A percentile compares a stretch with the other conserved stretches of the same genome.
Evolutionary conservation across 2,888 invertebrate species (phyloP).

Genomic region (Eulithis testata): DNA sequence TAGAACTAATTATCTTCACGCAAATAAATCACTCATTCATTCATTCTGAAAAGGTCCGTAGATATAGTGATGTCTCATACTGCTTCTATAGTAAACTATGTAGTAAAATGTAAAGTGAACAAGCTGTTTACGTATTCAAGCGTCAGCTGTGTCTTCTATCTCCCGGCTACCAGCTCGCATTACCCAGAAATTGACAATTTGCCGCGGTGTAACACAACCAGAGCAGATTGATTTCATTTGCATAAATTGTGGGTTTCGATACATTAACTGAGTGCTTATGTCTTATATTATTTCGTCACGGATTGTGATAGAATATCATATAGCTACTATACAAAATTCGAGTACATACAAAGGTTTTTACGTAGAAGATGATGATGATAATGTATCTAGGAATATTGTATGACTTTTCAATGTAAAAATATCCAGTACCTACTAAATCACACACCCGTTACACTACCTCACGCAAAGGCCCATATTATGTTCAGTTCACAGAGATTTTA

Average conservation of each 20-base stretch:
- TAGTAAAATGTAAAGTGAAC: conserved; percentile 1
- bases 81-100: background rate
- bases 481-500: too few species aligned
- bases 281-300: background rate
- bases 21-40: too few species aligned
- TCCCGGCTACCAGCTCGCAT: conserved; percentile 3
- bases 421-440: too few species aligned
- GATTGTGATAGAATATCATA: background rate
- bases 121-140: conserved; percentile 1
- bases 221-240: conserved; percentile 23
- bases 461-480: too few species aligned
- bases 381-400: too few species aligned
- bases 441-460: too few species aligned
- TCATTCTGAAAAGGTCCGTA: too few species aligned
- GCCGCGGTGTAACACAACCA: conserved; percentile 9
- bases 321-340: background rate
- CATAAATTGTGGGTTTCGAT: conserved; percentile 18
- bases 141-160: conserved; percentile 7
- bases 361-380: too few species aligned
- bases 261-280: conserved; percentile 13
- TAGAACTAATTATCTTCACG: too few species aligned
- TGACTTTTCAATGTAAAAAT: too few species aligned
- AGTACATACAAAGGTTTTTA: too few species aligned
- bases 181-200: conserved; percentile 22
- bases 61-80: too few species aligned